Conservation (phyloP, 2,113 vertebrate genomes). For the Larimichthys polyactis region DNA sequence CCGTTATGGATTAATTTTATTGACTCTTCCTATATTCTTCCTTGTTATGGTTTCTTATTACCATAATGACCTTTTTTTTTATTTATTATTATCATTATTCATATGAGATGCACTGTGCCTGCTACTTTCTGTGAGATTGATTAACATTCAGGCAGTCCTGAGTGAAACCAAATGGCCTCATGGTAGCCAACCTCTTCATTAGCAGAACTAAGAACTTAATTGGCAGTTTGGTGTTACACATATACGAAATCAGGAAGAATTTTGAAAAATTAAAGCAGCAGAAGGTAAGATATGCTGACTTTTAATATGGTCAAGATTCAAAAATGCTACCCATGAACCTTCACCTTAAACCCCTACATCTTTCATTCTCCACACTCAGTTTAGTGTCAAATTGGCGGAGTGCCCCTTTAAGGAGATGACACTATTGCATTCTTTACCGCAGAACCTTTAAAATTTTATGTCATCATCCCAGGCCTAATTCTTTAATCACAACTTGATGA, state of each 20-base stretch:
- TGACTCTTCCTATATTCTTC: background rate
- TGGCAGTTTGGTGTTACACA: background rate
- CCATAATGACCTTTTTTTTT: too few relatives aligned
- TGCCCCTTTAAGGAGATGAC: background rate
- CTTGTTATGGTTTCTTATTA: background rate
- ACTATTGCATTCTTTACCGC: background rate
- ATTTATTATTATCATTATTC: background rate
- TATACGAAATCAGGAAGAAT: background rate
- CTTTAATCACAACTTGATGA: constrained; percentile 19
- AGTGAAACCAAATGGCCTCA: background rate
- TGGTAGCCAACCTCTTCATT: background rate
- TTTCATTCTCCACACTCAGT: background rate
- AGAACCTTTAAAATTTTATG: background rate
- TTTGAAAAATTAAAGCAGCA: background rate
- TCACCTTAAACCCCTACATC: background rate
- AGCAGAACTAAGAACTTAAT: background rate
- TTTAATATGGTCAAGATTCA: background rate
- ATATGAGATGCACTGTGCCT: background rate
- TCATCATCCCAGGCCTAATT: background rate
- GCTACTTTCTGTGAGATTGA: background rate
- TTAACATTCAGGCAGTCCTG: background rate
- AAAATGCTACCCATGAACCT: background rate
- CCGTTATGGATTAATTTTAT: background rate
- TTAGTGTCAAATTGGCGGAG: background rate
- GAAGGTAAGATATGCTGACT: background rate